Conservation (phyloP, 2,797 vertebrate genomes). For the Ciconia nigra region DNA sequence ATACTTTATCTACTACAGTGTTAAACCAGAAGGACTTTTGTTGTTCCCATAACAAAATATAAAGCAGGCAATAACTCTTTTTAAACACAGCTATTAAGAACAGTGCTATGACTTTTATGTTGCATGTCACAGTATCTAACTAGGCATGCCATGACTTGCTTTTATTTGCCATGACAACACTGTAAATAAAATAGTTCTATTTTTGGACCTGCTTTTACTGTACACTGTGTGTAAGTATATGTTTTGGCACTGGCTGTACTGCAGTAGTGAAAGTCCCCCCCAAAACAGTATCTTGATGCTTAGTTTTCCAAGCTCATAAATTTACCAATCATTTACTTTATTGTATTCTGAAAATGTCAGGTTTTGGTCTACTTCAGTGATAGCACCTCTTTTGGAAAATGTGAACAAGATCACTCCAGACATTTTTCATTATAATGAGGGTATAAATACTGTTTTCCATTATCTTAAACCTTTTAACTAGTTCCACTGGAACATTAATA, state of each 20-base stretch:
- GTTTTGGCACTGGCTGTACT: background rate
- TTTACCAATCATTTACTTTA: background rate
- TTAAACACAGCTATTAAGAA: background rate
- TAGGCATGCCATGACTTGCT: background rate
- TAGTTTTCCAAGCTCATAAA: background rate
- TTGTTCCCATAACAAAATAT: background rate
- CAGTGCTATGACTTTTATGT: background rate
- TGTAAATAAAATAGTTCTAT: background rate
- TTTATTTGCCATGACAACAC: background rate
- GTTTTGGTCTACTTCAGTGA: background rate
- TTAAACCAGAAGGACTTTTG: background rate
- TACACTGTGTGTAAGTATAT: accelerated
- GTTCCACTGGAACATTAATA: background rate
- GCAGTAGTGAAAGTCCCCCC: background rate
- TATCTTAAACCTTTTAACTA: background rate
- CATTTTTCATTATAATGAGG: background rate
- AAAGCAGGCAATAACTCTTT: background rate
- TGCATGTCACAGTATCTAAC: background rate
- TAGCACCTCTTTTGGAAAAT: background rate
- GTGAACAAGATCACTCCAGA: background rate
- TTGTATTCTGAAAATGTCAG: background rate
- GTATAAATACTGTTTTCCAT: background rate
- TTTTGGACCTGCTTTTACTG: background rate
- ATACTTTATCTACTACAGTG: background rate
- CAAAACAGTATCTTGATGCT: background rate